Evolutionary conservation across 2,797 vertebrate species (phyloP).

Genomic region (Thunnus albacares): DNA sequence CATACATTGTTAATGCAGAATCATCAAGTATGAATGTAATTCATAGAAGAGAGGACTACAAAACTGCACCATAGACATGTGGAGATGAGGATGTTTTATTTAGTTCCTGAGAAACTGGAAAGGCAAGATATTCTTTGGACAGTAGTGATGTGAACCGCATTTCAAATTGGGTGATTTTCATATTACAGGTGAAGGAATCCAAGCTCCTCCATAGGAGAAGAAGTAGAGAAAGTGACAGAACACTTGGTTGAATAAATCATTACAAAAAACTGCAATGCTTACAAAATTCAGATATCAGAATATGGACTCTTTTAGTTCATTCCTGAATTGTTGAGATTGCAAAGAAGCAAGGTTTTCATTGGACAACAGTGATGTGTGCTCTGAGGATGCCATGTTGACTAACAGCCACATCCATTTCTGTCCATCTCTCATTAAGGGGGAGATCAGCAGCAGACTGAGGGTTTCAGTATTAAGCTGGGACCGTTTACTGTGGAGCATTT

Average conservation of each 20-base stretch:
- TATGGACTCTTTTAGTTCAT: neutral
- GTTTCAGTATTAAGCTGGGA: slow-evolving; percentile 2
- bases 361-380: neutral
- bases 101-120: neutral
- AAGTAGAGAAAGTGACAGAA: neutral
- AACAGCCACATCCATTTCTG: neutral
- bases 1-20: neutral
- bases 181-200: neutral
- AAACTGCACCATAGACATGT: no score
- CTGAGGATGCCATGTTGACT: neutral
- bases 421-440: neutral
- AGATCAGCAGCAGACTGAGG: slow-evolving; percentile 10
- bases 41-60: no score
- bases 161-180: neutral
- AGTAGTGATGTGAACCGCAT: neutral
- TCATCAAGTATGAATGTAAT: neutral
- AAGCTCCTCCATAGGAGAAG: neutral
- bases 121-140: neutral
- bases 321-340: neutral
- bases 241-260: neutral
- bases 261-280: neutral
- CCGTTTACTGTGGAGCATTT: slow-evolving; percentile 1
- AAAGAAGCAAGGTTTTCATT: neutral
- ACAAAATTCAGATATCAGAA: neutral
- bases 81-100: no score